phyloP scores from a whole-genome alignment of 2,113 vertebrate species.

The Pontoporia blainvillei region DNA sequence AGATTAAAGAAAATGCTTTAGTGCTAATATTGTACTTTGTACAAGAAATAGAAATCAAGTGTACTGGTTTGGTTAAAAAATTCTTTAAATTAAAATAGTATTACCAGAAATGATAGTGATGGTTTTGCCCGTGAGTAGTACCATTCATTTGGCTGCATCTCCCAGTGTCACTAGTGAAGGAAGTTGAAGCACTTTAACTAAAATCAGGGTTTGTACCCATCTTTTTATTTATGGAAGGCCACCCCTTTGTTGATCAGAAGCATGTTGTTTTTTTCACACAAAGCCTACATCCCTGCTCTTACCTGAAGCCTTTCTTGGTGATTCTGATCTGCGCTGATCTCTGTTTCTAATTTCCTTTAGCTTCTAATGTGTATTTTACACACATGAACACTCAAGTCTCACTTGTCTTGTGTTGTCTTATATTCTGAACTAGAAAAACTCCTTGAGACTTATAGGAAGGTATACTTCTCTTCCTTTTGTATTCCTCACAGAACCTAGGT shows the following conservation, averaged over 20 bases:
- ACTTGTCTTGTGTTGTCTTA: not conserved
- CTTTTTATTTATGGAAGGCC: not conserved
- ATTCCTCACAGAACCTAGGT: not conserved
- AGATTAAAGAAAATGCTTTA: not conserved
- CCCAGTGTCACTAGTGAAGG: not conserved
- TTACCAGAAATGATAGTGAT: not conserved
- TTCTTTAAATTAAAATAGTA: not conserved
- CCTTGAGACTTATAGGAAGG: not conserved
- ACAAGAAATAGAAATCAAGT: not conserved
- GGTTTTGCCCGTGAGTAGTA: not conserved
- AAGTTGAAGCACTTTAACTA: not conserved
- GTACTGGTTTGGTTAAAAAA: not conserved
- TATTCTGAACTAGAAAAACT: not conserved
- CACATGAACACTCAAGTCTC: not conserved
- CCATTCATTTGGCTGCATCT: not conserved
- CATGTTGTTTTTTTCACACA: not conserved
- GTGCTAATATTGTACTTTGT: not conserved
- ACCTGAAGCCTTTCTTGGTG: not conserved
- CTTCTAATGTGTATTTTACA: not conserved
- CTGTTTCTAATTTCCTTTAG: not conserved
- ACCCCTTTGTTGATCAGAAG: not conserved
- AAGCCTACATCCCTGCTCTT: not conserved
- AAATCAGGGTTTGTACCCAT: not conserved
- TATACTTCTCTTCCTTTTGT: not conserved
- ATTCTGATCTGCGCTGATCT: not conserved